phyloP scores from a whole-genome alignment of 2,797 vertebrate genomes.

The Carapus acus region DNA sequence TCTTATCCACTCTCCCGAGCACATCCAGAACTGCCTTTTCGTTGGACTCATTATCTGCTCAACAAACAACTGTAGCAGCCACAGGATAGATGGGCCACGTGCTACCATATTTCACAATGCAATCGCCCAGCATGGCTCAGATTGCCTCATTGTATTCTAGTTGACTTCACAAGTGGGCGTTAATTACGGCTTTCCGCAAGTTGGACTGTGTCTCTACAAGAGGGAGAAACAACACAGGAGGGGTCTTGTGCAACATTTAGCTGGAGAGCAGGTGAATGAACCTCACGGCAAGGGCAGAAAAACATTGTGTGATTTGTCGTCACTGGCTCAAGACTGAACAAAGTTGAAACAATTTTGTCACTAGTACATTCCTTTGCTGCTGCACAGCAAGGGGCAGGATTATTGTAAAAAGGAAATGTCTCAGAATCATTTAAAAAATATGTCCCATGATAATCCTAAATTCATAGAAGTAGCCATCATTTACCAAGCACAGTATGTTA shows the following conservation, averaged over 20 bases:
- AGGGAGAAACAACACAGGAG: background rate
- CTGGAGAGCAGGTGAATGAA: conserved; percentile 3
- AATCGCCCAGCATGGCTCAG: conserved; percentile 9
- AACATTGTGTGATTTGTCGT: too few relatives aligned
- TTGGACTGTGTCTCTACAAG: background rate
- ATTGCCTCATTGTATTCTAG: conserved; percentile 9
- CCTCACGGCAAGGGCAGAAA: too few relatives aligned
- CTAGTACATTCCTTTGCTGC: background rate
- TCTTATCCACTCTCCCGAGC: too few relatives aligned
- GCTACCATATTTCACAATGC: conserved; percentile 14
- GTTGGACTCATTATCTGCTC: background rate
- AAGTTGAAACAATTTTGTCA: background rate
- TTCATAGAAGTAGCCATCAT: background rate
- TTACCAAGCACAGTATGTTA: background rate
- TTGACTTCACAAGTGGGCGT: background rate
- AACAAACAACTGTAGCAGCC: conserved; percentile 19
- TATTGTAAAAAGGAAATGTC: background rate
- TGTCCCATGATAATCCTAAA: conserved; percentile 4
- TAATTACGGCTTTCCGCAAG: background rate
- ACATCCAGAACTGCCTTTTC: too few relatives aligned
- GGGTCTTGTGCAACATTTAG: conserved; percentile 11
- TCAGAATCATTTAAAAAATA: conserved; percentile 15
- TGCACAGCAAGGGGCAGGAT: too few relatives aligned
- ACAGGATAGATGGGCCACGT: background rate
- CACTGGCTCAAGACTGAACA: too few relatives aligned